Evolutionary conservation across 2,113 vertebrate genomes (phyloP).

Genomic region (Lates calcarifer): DNA sequence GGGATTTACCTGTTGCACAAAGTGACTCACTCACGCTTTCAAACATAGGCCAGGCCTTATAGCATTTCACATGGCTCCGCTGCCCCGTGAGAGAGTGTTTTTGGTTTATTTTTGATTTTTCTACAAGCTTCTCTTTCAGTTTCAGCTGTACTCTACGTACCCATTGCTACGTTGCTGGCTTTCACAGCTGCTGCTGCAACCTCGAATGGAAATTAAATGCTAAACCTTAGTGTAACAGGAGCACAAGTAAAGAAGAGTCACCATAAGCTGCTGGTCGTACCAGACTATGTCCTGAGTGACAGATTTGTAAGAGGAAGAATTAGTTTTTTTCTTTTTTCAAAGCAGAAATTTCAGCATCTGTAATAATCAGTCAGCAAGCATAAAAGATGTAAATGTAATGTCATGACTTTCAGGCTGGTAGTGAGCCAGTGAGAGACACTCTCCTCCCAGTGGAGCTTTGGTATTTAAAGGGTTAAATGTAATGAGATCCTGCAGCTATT

Average conservation of each 20-base stretch:
- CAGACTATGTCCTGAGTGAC: background rate
- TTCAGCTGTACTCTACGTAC: too few species aligned
- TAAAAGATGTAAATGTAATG: background rate
- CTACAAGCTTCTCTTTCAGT: background rate
- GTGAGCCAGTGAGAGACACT: background rate
- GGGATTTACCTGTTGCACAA: background rate
- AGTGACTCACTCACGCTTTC: too few species aligned
- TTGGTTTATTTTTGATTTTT: background rate
- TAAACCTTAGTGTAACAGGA: background rate
- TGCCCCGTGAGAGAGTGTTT: background rate
- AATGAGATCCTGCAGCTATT: slow-evolving; percentile 82
- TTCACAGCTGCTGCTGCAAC: background rate
- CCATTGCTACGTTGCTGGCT: background rate
- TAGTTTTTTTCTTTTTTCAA: too few species aligned
- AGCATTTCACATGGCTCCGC: background rate
- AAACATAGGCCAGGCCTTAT: background rate
- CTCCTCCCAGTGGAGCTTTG: slow-evolving; percentile 13
- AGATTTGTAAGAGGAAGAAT: background rate
- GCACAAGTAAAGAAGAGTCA: background rate
- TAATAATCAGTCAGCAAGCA: background rate
- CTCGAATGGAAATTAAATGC: background rate
- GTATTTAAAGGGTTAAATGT: slow-evolving; percentile 80
- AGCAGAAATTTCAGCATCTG: background rate
- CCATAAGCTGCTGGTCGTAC: background rate
- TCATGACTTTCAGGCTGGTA: background rate